Evolutionary conservation across 2,888 invertebrate genomes (phyloP).

Genomic region (Diarsia dahlii): DNA sequence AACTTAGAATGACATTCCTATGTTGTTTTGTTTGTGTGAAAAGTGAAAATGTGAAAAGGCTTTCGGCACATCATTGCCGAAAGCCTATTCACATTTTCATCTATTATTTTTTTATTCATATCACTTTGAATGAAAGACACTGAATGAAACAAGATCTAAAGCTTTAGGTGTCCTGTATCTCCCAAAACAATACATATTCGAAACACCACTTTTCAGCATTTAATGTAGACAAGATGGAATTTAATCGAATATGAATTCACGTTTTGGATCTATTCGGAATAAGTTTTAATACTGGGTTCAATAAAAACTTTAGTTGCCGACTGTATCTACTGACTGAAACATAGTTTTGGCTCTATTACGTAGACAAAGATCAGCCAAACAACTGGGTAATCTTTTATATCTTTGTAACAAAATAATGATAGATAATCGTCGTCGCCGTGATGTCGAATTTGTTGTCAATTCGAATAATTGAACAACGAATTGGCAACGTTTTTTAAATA

Average conservation of each 20-base stretch:
- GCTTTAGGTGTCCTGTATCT: too few relatives aligned
- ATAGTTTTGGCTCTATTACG: not conserved
- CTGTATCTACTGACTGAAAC: not conserved
- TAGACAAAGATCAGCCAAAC: slow-evolving; percentile 17
- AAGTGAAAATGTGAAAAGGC: too few relatives aligned
- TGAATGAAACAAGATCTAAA: not conserved
- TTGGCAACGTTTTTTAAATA: too few relatives aligned
- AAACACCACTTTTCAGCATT: too few relatives aligned
- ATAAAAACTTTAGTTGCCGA: not conserved
- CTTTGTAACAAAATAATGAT: slow-evolving; percentile 42
- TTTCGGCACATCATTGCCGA: too few relatives aligned
- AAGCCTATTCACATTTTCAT: too few relatives aligned
- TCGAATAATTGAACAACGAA: too few relatives aligned
- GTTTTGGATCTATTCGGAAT: not conserved
- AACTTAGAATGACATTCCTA: too few relatives aligned
- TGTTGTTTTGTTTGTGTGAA: too few relatives aligned
- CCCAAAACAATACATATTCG: too few relatives aligned
- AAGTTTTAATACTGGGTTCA: not conserved
- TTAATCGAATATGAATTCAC: not conserved
- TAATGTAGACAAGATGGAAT: not conserved
- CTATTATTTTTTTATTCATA: too few relatives aligned
- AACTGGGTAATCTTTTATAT: slow-evolving; percentile 29
- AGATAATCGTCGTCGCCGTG: slow-evolving; percentile 27
- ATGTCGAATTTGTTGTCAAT: too few relatives aligned
- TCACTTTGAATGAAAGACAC: not conserved